These are phyloP conservation scores for Priapulus caudatus DNA, from an alignment of 2,888 invertebrate species.

Conservation along the genomic window DNA sequence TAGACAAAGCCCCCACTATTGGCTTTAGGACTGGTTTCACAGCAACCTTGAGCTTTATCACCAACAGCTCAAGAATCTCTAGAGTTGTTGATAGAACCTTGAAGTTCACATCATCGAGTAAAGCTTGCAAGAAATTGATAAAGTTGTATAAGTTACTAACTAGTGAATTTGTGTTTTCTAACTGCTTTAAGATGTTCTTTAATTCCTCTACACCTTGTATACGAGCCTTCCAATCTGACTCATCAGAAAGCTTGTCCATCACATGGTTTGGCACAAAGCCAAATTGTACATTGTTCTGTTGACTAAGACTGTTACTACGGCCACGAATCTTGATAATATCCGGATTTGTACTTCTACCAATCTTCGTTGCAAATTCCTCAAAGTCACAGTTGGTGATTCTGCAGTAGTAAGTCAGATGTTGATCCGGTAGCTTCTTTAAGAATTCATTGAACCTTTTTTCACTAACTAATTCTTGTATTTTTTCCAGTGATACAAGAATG, in stretches of 20 bases:
- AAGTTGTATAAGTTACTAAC: constrained; percentile 41
- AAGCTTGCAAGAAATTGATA: constrained; percentile 47
- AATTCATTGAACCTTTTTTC: constrained; percentile 34
- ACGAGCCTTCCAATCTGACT: constrained; percentile 49
- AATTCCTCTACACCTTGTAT: constrained; percentile 49
- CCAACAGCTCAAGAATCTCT: constrained; percentile 41
- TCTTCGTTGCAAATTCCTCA: not conserved
- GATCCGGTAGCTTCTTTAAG: constrained; percentile 30
- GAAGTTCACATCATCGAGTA: constrained; percentile 51
- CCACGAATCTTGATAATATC: not conserved
- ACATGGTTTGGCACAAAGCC: constrained; percentile 40
- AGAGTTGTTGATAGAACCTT: constrained; percentile 42
- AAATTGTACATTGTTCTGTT: constrained; percentile 26
- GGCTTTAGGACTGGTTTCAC: constrained; percentile 42
- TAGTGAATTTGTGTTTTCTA: constrained; percentile 25
- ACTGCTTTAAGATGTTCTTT: constrained; percentile 42
- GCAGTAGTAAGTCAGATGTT: constrained; percentile 18
- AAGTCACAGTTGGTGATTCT: constrained; percentile 13
- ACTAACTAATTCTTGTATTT: constrained; percentile 37
- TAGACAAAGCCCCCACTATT: constrained; percentile 40
- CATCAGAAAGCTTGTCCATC: constrained; percentile 38
- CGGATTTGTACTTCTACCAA: not conserved
- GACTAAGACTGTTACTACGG: not conserved
- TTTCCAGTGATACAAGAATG: constrained; percentile 36
- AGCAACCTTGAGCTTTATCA: constrained; percentile 37